These are phyloP conservation scores for Suncus etruscus DNA, from an alignment of 2,113 vertebrate genomes.

Conservation along the genomic window DNA sequence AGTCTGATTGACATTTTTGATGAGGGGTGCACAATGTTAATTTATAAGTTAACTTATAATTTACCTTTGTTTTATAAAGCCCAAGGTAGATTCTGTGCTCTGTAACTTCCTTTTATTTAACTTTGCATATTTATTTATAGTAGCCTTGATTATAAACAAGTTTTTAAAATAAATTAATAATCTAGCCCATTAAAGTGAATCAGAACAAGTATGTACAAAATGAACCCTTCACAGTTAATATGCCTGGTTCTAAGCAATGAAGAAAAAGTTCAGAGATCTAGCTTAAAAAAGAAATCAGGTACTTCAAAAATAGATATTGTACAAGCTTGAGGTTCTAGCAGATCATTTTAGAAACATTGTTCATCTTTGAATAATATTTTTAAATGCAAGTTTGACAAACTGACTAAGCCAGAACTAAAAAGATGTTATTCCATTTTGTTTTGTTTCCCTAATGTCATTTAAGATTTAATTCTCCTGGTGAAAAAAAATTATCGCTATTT, in stretches of 20 bases:
- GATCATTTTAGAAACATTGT: conserved; percentile 14
- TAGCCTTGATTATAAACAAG: conserved; percentile 48
- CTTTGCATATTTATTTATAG: conserved; percentile 43
- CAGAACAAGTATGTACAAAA: background rate
- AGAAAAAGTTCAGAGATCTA: conserved; percentile 32
- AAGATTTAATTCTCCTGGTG: conserved; percentile 17
- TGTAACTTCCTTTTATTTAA: conserved; percentile 47
- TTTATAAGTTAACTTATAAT: background rate
- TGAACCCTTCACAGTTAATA: background rate
- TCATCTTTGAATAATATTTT: conserved; percentile 61
- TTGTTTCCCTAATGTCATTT: conserved; percentile 48
- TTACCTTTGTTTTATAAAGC: conserved; percentile 19
- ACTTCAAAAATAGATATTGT: background rate
- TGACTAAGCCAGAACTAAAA: conserved; percentile 65
- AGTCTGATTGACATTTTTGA: conserved; percentile 33
- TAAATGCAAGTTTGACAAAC: conserved; percentile 61
- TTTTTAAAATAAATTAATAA: background rate
- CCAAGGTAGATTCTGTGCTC: background rate
- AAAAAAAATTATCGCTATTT: conserved; percentile 50
- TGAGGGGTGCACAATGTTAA: background rate
- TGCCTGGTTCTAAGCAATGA: conserved; percentile 31
- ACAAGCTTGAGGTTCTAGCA: background rate
- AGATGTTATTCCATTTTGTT: conserved; percentile 55
- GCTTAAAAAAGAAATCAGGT: background rate
- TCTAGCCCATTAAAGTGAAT: background rate